These are phyloP conservation scores for Eremobia ochroleuca DNA, from an alignment of 2,888 invertebrate species.

Conservation along the genomic window DNA sequence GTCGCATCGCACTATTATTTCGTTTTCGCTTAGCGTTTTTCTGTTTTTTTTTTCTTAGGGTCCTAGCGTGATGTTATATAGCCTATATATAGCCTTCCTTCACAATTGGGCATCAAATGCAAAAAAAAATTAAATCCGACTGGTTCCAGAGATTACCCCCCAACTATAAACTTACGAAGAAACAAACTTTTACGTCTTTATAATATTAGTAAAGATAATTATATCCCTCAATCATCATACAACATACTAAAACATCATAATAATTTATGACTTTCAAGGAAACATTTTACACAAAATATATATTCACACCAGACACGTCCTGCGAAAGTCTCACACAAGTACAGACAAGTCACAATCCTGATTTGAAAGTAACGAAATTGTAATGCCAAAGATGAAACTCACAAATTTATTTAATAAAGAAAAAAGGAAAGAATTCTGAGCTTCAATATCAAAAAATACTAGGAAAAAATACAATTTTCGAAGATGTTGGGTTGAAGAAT, in stretches of 20 bases:
- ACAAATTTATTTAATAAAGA: slow-evolving; percentile 56
- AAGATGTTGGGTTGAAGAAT: slow-evolving; percentile 13
- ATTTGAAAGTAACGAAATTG: slow-evolving; percentile 53
- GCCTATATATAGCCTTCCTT: not conserved
- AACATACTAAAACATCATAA: not conserved
- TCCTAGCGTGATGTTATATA: too few relatives aligned
- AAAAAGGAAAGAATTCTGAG: slow-evolving; percentile 21
- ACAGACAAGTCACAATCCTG: slow-evolving; percentile 17
- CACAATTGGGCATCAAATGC: not conserved
- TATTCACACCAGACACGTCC: not conserved
- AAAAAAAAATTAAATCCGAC: not conserved
- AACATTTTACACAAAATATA: not conserved
- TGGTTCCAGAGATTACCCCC: not conserved
- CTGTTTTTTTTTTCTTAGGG: not conserved
- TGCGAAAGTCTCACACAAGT: not conserved
- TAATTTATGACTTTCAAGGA: not conserved
- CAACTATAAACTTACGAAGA: not conserved
- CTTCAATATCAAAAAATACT: slow-evolving; percentile 43
- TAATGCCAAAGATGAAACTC: slow-evolving; percentile 42
- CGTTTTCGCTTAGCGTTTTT: not conserved
- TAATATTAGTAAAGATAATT: not conserved
- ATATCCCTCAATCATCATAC: not conserved
- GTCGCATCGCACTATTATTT: not conserved
- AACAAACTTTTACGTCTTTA: not conserved
- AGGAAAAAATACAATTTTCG: slow-evolving; percentile 41